Evolutionary conservation across 2,888 invertebrate genomes (phyloP).

Genomic region (Dioctria rufipes): DNA sequence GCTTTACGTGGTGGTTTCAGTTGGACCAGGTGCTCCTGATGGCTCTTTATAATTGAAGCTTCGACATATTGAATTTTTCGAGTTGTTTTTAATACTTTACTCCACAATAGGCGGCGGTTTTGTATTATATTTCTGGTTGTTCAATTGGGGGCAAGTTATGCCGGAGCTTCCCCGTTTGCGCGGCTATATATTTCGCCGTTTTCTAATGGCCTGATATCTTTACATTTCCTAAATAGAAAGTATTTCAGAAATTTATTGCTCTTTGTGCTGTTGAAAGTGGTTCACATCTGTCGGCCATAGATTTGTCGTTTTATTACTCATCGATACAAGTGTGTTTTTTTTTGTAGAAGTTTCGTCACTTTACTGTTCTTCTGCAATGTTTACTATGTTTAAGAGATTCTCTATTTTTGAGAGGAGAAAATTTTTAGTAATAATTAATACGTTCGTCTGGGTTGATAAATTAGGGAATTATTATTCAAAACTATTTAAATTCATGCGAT

Average conservation of each 20-base stretch:
- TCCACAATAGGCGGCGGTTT: conserved; percentile 42
- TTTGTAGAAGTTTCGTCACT: neutral
- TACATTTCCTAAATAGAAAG: conserved; percentile 20
- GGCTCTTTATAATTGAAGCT: conserved; percentile 60
- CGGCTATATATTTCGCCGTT: conserved; percentile 13
- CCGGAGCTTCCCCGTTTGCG: neutral
- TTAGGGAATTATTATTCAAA: no score
- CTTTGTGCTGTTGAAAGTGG: conserved; percentile 12
- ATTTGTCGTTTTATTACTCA: conserved; percentile 44
- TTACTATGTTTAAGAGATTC: no score
- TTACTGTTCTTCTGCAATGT: neutral
- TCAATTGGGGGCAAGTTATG: conserved; percentile 21
- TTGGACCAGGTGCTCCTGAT: conserved; percentile 59
- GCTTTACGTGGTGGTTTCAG: conserved; percentile 57
- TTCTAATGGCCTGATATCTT: conserved; percentile 33
- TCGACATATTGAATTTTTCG: conserved; percentile 60
- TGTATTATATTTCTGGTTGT: conserved; percentile 38
- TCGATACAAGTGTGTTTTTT: conserved; percentile 16
- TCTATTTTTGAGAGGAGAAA: no score
- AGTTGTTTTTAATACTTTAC: conserved; percentile 58
- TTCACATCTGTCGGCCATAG: conserved; percentile 38
- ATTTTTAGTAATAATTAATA: no score
- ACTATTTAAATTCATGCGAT: no score
- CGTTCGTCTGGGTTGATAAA: no score
- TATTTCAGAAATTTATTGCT: conserved; percentile 39